A percentile compares a stretch with the other conserved stretches of the same genome.
Evolutionary conservation across 2,113 vertebrate species (phyloP).

Genomic region (Malurus elegans): DNA sequence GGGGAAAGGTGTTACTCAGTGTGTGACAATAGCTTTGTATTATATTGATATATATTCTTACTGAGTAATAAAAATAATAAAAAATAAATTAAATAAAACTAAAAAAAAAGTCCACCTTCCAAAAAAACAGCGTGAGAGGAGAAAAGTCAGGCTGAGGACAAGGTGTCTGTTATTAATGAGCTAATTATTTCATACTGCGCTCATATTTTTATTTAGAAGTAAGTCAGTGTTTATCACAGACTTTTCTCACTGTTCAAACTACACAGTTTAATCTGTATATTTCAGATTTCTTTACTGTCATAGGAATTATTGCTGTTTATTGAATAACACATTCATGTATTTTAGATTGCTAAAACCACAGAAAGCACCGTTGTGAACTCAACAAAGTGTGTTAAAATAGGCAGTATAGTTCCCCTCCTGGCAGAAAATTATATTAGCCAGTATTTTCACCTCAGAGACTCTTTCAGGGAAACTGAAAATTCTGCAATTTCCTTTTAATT

Average conservation of each 20-base stretch:
- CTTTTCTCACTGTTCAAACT: neutral
- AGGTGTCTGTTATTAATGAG: neutral
- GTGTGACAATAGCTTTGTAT: neutral
- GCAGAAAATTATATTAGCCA: neutral
- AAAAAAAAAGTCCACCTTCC: neutral
- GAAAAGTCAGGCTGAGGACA: neutral
- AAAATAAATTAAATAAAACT: neutral
- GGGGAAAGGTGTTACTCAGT: neutral
- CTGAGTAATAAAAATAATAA: neutral
- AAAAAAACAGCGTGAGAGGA: neutral
- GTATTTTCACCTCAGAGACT: neutral
- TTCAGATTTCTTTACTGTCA: neutral
- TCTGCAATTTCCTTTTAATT: slow-evolving; percentile 30
- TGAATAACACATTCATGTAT: neutral
- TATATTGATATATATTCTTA: too few relatives aligned
- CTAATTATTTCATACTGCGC: neutral
- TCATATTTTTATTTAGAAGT: neutral
- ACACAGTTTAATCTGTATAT: neutral
- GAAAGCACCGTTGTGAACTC: neutral
- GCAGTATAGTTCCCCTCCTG: neutral
- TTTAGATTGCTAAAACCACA: neutral
- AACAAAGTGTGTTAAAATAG: neutral
- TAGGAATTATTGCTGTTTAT: neutral
- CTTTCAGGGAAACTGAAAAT: neutral
- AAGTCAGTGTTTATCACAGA: neutral